A percentile compares a stretch with the other conserved stretches of the same genome.
Evolutionary conservation across 1,140 invertebrate genomes (phyloP).

Genomic region (Tetraneura akinire): DNA sequence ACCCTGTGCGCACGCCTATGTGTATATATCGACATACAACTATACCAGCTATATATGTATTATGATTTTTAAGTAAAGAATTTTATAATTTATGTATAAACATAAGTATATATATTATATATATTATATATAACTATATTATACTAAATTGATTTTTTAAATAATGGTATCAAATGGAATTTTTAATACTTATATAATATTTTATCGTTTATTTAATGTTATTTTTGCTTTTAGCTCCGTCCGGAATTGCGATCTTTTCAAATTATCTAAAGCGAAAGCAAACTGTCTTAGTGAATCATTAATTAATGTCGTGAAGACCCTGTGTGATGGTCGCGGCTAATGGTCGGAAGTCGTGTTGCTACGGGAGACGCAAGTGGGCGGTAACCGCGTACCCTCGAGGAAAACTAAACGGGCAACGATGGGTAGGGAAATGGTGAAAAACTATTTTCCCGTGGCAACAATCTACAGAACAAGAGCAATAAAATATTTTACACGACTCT

Average conservation of each 20-base stretch:
- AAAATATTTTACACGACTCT: constrained; percentile 43
- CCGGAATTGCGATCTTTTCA: neutral
- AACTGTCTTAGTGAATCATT: constrained; percentile 36
- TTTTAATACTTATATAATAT: too few species aligned
- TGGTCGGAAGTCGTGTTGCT: constrained; percentile 48
- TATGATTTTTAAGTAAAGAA: too few species aligned
- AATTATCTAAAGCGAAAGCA: neutral
- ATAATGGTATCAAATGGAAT: constrained; percentile 1
- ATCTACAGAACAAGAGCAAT: constrained; percentile 39
- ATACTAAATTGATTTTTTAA: neutral
- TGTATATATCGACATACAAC: too few species aligned
- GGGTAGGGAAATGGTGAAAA: constrained; percentile 41
- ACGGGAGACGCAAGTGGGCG: constrained; percentile 47
- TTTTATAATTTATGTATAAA: too few species aligned
- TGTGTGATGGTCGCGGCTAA: constrained; percentile 11
- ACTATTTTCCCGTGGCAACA: constrained; percentile 38
- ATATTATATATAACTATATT: too few species aligned
- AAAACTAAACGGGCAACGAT: neutral
- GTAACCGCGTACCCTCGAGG: constrained; percentile 19
- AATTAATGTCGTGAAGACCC: constrained; percentile 30
- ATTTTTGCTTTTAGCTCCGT: neutral
- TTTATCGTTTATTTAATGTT: too few species aligned
- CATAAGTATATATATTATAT: too few species aligned
- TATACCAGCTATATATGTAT: too few species aligned
- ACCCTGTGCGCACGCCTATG: too few species aligned